Evolutionary conservation across 2,113 vertebrate species (phyloP), one percentile per base, ranked within the genome.

Genomic region (Haliaeetus leucogaster): DNA sequence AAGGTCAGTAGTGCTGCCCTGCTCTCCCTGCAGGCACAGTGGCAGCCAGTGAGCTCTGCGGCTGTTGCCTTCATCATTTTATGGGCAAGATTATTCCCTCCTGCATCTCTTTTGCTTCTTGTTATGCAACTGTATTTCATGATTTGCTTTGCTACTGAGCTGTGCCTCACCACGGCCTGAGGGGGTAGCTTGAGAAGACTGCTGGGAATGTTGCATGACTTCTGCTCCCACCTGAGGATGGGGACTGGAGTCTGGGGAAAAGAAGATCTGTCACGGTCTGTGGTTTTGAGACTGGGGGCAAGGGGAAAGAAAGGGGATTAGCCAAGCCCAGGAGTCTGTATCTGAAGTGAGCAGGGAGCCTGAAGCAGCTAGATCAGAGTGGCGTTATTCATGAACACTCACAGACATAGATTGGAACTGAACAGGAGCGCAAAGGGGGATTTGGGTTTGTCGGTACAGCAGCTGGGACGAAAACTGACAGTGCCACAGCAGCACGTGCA

Each of bases 381-480:
- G 21, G 52, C 47, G 62, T 95, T 97, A 83, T 89, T 93, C 81
- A 91, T 92, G 73, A 95, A 59, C 48, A 61, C 47, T 63, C 9
- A 11, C 26, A 81, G 74, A 56, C 68, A 32, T 21, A 80, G 93
- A 93, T 16, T 92, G 63, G 79, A 96, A 95, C 93, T 65, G 55
- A 95, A 62, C 61, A 65, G 26, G 36, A 72, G 8, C 66, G 82
- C 65, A 71, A 58, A 80, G n/a, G 21, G 62, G 50, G 11, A 58
- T 58, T 62, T 4, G 61, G 43, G 42, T 26, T 87, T 91, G 66
- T 76, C 83, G 59, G 59, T 87, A 67, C 63, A 72, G 43, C 82
- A 82, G 38, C 40, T 67, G 77, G 73, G 55, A 65, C 8, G 6
- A 72, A 89, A 88, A 43, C 59, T 84, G 74, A 36, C 27, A 17